Evolutionary conservation across 2,113 vertebrate species (phyloP).

Genomic region (Gila orcuttii): DNA sequence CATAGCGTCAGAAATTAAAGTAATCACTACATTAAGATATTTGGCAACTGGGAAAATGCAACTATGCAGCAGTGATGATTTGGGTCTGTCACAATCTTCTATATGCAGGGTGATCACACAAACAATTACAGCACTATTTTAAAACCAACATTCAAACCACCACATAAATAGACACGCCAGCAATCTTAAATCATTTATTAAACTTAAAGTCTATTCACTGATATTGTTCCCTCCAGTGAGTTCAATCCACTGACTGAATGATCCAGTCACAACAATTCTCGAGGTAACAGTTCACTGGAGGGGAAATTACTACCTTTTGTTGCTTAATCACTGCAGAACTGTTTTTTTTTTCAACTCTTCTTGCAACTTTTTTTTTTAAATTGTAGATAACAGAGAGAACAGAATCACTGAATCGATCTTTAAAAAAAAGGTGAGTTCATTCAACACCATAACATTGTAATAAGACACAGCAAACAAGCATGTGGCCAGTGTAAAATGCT

Average conservation of each 20-base stretch:
- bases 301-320: background rate
- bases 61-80: too few relatives aligned
- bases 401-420: constrained; percentile 82
- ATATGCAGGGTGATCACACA: too few relatives aligned
- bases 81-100: too few relatives aligned
- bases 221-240: too few relatives aligned
- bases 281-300: background rate
- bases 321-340: background rate
- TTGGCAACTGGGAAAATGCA: too few relatives aligned
- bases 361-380: background rate
- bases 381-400: constrained; percentile 86
- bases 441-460: background rate
- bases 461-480: background rate
- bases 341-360: background rate
- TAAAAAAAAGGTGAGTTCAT: constrained; percentile 84
- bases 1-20: too few relatives aligned
- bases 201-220: too few relatives aligned
- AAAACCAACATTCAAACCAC: too few relatives aligned
- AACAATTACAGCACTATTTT: too few relatives aligned
- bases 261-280: background rate
- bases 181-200: too few relatives aligned
- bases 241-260: background rate
- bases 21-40: too few relatives aligned
- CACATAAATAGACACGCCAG: too few relatives aligned
- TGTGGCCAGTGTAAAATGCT: background rate